Conservation (phyloP, 2,888 invertebrate species). For the Sphaeridia pumilis region DNA sequence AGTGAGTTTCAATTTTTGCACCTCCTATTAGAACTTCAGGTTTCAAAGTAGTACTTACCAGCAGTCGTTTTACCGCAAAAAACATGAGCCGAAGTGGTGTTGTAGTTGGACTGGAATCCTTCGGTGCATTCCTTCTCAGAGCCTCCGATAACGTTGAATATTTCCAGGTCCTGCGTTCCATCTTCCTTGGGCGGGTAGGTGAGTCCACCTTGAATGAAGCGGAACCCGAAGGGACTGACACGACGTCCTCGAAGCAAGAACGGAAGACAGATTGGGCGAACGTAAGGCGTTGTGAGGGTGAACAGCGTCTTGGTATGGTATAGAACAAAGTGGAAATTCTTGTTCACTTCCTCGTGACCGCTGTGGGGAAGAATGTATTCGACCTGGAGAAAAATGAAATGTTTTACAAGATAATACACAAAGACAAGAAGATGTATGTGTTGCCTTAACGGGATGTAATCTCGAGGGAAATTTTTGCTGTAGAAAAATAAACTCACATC, state of each 20-base stretch:
- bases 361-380: slow-evolving; percentile 3
- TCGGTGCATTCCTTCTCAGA: slow-evolving; percentile 8
- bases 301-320: slow-evolving; percentile 8
- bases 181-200: slow-evolving; percentile 1
- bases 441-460: too few species aligned
- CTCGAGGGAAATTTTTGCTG: too few species aligned
- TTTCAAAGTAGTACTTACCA: not conserved
- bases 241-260: slow-evolving; percentile 6
- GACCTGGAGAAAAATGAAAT: slow-evolving; percentile 1
- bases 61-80: slow-evolving; percentile 5
- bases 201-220: slow-evolving; percentile 10
- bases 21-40: not conserved
- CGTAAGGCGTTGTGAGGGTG: not conserved
- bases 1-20: too few species aligned
- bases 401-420: not conserved
- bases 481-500: too few species aligned
- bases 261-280: slow-evolving; percentile 8
- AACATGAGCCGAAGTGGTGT: slow-evolving; percentile 3
- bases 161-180: slow-evolving; percentile 2
- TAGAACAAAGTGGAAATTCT: slow-evolving; percentile 7
- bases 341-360: slow-evolving; percentile 4
- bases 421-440: too few species aligned
- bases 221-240: slow-evolving; percentile 4
- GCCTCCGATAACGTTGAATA: slow-evolving; percentile 1
- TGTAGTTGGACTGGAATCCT: slow-evolving; percentile 1